Evolutionary conservation across 2,888 invertebrate genomes (phyloP), one percentile per base, ranked within the genome.

Genomic region (Julus scandinavius): DNA sequence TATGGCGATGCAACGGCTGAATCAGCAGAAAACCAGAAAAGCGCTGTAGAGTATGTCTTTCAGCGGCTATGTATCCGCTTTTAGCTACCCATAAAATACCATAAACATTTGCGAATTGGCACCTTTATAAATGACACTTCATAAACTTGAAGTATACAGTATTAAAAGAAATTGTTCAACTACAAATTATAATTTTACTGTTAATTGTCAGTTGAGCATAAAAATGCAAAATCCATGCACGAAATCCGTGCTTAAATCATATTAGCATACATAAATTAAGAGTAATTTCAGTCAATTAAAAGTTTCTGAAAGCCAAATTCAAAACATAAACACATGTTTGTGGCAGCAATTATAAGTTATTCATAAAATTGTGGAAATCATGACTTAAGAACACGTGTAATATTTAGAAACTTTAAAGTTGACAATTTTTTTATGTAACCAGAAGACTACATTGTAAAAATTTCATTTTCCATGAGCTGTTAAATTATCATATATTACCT

Each of bases 41-140:
- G 72, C 72, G 72, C 72, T 72, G 72, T 11, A 29, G 72, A 72
- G 1, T 29, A 29, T 20, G 72, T 5, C 72, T 72, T 72, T 72
- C 72, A 72, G 29, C 7, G 9, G 72, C 29, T 6, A 72, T 72
- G 72, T 29, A 20, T 20, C 72, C 7, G 72, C 20, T 9, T 29
- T 72, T 72, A 72, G 72, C 72, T 29, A 72, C 9, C 72, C 72
- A 72, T 72, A 72, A 72, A 72, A 72, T 72, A 72, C 72, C 72
- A 72, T 20, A 4, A 29, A 72, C 72, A 72, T 9, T 11, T 20
- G 9, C 63, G 58, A 63, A 63, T 20, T 20, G n/a, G 63, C 7
- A 0, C 72, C 2, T 20, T 29, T 29, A 72, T 72, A 72, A 72
- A 72, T 29, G 72, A 2, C 9, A 72, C 29, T 72, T 29, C 29